Conservation (phyloP, 2,797 vertebrate species). For the Lepilemur ruficaudatus region DNA sequence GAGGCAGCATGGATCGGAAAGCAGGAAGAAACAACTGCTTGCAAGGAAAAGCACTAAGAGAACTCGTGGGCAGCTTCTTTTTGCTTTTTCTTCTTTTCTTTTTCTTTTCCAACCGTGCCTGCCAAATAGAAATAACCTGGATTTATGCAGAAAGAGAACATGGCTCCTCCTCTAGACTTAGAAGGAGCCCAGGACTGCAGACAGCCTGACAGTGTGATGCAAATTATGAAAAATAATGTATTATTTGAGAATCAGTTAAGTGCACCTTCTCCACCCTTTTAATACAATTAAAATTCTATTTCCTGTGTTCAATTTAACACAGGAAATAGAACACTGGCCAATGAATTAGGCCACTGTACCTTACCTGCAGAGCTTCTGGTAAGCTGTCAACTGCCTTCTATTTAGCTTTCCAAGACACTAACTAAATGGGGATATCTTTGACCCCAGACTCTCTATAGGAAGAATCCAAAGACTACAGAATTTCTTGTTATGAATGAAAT, state of each 20-base stretch:
- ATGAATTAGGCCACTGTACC: background rate
- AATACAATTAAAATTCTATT: conserved; percentile 36
- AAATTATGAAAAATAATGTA: conserved; percentile 48
- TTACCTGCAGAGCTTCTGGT: background rate
- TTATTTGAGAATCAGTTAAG: conserved; percentile 35
- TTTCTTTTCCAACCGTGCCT: background rate
- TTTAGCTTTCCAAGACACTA: conserved; percentile 13
- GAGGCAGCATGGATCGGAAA: background rate
- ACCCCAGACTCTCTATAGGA: background rate
- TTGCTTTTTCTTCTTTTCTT: background rate
- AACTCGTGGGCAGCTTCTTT: background rate
- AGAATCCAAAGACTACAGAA: background rate
- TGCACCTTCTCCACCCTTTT: background rate
- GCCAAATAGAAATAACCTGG: conserved; percentile 50
- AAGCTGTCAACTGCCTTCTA: background rate
- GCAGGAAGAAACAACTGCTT: background rate
- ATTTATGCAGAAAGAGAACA: conserved; percentile 28
- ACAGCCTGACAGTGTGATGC: background rate
- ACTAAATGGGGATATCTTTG: background rate
- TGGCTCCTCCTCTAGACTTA: background rate
- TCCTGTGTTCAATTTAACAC: background rate
- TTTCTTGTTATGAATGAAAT: background rate
- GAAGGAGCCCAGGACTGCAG: background rate
- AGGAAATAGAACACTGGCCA: conserved; percentile 34
- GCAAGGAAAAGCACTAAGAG: background rate